Percentiles rank a stretch among this genome's conserved stretches.
These are phyloP conservation scores for Drosophila obscura DNA, from an alignment of 1,140 invertebrate genomes.

Conservation along the genomic window DNA sequence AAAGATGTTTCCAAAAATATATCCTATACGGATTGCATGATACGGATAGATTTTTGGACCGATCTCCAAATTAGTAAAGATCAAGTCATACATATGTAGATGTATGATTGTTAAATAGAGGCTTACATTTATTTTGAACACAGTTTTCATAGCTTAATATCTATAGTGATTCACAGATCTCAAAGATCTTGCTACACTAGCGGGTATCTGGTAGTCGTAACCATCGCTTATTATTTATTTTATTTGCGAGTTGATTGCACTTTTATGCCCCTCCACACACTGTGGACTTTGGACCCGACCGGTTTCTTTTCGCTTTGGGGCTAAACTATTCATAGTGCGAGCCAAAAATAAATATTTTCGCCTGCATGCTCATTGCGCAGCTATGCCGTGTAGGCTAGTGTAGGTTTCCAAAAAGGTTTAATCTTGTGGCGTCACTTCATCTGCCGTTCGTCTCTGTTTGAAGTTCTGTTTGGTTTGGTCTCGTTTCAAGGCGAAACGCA, in stretches of 20 bases:
- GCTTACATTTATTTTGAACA: no score
- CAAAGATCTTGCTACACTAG: neutral
- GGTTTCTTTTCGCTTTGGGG: slow-evolving; percentile 40
- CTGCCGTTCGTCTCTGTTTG: slow-evolving; percentile 17
- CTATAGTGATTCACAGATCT: no score
- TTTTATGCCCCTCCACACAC: slow-evolving; percentile 45
- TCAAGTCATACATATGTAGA: no score
- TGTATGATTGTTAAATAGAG: no score
- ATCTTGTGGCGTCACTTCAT: slow-evolving; percentile 10
- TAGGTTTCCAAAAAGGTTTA: slow-evolving; percentile 24
- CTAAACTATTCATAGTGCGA: slow-evolving; percentile 57
- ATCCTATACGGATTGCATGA: no score
- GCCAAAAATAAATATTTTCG: slow-evolving; percentile 30
- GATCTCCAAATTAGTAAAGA: neutral
- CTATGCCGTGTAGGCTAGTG: slow-evolving; percentile 4
- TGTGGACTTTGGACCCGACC: slow-evolving; percentile 64
- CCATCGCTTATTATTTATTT: slow-evolving; percentile 29
- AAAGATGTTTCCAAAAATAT: no score
- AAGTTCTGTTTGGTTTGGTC: slow-evolving; percentile 26
- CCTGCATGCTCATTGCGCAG: neutral
- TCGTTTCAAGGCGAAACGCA: slow-evolving; percentile 57
- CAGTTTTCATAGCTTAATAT: no score
- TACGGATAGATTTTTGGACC: no score
- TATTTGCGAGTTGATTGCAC: slow-evolving; percentile 66
- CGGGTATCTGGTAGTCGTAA: slow-evolving; percentile 7